A percentile compares a stretch with the other conserved stretches of the same genome.
These are phyloP conservation scores for Euplagia quadripunctaria DNA, from an alignment of 2,888 invertebrate genomes.

Conservation along the genomic window DNA sequence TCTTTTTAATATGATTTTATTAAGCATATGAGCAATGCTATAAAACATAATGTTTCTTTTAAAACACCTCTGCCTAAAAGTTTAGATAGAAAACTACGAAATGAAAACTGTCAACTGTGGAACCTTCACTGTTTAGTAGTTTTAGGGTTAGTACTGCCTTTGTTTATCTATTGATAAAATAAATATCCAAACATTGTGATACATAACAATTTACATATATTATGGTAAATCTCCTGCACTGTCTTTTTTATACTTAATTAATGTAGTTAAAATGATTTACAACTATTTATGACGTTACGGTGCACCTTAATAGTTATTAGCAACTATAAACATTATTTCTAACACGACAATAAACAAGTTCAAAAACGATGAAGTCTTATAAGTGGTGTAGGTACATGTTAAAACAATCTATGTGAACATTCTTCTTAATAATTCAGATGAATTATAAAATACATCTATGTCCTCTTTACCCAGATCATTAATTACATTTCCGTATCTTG, in stretches of 20 bases:
- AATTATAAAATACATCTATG: not conserved
- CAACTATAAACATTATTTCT: slow-evolving; percentile 10
- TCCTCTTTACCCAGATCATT: not conserved
- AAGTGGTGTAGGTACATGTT: not conserved
- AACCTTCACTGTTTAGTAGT: not conserved
- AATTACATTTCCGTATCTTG: not conserved
- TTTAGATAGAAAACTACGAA: not conserved
- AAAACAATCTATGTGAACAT: not conserved
- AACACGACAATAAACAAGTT: slow-evolving; percentile 1
- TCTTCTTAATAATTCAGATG: not conserved
- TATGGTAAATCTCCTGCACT: not conserved
- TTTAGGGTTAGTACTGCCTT: not conserved
- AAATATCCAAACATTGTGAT: not conserved
- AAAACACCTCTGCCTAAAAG: not conserved
- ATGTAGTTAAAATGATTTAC: not conserved
- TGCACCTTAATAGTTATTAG: slow-evolving; percentile 3
- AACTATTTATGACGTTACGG: slow-evolving; percentile 7
- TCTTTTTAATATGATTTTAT: no score
- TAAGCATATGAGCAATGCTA: not conserved
- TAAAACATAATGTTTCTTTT: not conserved
- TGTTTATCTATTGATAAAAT: slow-evolving; percentile 1
- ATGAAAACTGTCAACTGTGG: no score
- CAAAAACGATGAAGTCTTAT: not conserved
- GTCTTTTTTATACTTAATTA: not conserved
- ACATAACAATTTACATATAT: not conserved